phyloP scores from a whole-genome alignment of 2,797 vertebrate species.

The Karalla daura region DNA sequence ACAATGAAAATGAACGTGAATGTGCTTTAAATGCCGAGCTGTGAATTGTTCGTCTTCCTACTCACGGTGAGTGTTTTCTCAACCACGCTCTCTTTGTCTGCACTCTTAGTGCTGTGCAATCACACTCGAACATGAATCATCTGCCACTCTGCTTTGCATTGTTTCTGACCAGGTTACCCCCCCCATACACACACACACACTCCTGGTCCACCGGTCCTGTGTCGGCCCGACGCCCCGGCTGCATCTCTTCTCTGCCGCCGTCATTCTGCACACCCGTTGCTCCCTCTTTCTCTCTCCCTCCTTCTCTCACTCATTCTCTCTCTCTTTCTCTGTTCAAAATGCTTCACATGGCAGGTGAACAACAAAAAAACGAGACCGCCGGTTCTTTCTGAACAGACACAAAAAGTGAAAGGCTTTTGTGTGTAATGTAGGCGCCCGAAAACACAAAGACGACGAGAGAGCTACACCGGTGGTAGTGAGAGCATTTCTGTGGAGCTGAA shows the following conservation, averaged over 20 bases:
- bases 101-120: slow-evolving; percentile 43
- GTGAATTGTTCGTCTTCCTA: slow-evolving; percentile 65
- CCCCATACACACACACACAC: slow-evolving; percentile 8
- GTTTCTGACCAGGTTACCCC: slow-evolving; percentile 66
- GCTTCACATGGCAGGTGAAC: slow-evolving; percentile 21
- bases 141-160: slow-evolving; percentile 53
- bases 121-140: slow-evolving; percentile 75
- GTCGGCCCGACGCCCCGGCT: slow-evolving; percentile 21
- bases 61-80: slow-evolving; percentile 68
- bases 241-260: slow-evolving; percentile 15
- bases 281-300: no score
- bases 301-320: slow-evolving; percentile 35
- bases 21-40: slow-evolving; percentile 43
- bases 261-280: no score
- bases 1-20: slow-evolving; percentile 40
- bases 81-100: slow-evolving; percentile 72
- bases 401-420: slow-evolving; percentile 43
- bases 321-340: slow-evolving; percentile 28
- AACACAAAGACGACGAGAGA: slow-evolving; percentile 15
- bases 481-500: slow-evolving; percentile 23
- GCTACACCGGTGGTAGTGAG: slow-evolving; percentile 10
- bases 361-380: slow-evolving; percentile 28
- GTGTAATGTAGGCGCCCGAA: slow-evolving; percentile 14
- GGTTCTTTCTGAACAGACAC: slow-evolving; percentile 26
- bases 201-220: slow-evolving; percentile 14